Conservation (phyloP, 2,888 invertebrate genomes). For the Zaprionus lineosus region DNA sequence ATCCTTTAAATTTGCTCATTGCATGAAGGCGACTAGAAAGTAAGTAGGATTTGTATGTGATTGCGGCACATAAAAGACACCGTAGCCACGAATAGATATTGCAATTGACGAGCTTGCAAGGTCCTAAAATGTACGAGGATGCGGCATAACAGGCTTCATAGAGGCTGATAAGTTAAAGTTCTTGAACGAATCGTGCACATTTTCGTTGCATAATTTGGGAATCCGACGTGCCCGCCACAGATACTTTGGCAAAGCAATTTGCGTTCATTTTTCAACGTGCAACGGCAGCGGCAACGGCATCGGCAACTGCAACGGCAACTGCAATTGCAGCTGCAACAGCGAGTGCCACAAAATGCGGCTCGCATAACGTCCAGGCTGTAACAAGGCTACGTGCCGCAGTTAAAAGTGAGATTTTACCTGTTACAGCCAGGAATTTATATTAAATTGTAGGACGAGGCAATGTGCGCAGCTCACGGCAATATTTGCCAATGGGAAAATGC, state of each 20-base stretch:
- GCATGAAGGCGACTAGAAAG: too few relatives aligned
- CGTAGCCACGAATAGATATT: too few relatives aligned
- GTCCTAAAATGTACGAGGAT: too few relatives aligned
- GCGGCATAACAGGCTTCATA: too few relatives aligned
- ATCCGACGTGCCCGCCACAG: constrained; percentile 39
- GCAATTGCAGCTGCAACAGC: too few relatives aligned
- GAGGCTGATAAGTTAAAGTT: not conserved
- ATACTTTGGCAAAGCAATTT: constrained; percentile 57
- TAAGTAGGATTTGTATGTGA: too few relatives aligned
- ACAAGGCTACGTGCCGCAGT: constrained; percentile 53
- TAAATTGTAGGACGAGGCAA: constrained; percentile 40
- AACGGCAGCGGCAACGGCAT: too few relatives aligned
- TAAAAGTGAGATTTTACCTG: constrained; percentile 62
- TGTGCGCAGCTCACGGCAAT: not conserved
- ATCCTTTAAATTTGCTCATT: too few relatives aligned
- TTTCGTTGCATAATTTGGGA: constrained; percentile 41
- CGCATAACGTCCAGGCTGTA: constrained; percentile 33
- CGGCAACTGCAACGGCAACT: too few relatives aligned
- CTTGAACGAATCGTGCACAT: constrained; percentile 5
- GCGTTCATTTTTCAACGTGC: constrained; percentile 39
- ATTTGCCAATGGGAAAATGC: constrained; percentile 1
- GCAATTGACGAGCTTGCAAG: too few relatives aligned
- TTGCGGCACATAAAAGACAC: too few relatives aligned
- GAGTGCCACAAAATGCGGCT: constrained; percentile 45
- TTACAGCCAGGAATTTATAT: constrained; percentile 63